phyloP scores from a whole-genome alignment of 2,888 invertebrate species.

The Tridacna gigas region DNA sequence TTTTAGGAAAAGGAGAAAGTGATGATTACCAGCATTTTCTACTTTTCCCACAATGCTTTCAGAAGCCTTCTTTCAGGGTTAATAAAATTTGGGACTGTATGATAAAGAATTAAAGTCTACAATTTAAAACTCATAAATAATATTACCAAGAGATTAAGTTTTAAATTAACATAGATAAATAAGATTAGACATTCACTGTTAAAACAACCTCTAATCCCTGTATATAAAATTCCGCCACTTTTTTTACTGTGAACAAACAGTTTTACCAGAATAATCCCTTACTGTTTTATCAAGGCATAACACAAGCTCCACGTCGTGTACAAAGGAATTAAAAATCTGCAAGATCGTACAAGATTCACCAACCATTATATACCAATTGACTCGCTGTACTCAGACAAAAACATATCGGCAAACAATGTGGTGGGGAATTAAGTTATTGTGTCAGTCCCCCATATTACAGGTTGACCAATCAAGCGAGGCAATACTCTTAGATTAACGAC shows the following conservation, averaged over 20 bases:
- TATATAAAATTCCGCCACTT: constrained; percentile 12
- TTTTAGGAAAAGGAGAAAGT: too few relatives aligned
- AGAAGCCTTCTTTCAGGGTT: too few relatives aligned
- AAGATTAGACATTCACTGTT: constrained; percentile 17
- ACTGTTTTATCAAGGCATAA: constrained; percentile 22
- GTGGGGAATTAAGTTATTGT: constrained; percentile 18
- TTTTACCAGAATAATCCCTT: neutral
- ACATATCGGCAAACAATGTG: constrained; percentile 20
- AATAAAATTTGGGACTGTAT: too few relatives aligned
- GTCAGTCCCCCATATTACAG: constrained; percentile 3
- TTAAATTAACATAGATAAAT: constrained; percentile 9
- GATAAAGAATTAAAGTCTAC: too few relatives aligned
- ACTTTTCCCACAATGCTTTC: too few relatives aligned
- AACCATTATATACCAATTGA: constrained; percentile 24
- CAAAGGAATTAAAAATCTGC: constrained; percentile 12
- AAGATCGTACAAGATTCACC: constrained; percentile 4
- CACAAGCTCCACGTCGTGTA: neutral
- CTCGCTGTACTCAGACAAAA: constrained; percentile 18
- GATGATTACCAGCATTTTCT: too few relatives aligned
- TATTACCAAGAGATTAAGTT: constrained; percentile 11
- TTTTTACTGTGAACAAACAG: constrained; percentile 18
- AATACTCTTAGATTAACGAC: constrained; percentile 52
- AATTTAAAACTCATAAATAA: neutral
- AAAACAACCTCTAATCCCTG: constrained; percentile 13
- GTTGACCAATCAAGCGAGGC: constrained; percentile 43